A percentile compares a stretch with the other conserved stretches of the same genome.
Evolutionary conservation across 2,797 vertebrate genomes (phyloP).

Genomic region (Cygnus olor): DNA sequence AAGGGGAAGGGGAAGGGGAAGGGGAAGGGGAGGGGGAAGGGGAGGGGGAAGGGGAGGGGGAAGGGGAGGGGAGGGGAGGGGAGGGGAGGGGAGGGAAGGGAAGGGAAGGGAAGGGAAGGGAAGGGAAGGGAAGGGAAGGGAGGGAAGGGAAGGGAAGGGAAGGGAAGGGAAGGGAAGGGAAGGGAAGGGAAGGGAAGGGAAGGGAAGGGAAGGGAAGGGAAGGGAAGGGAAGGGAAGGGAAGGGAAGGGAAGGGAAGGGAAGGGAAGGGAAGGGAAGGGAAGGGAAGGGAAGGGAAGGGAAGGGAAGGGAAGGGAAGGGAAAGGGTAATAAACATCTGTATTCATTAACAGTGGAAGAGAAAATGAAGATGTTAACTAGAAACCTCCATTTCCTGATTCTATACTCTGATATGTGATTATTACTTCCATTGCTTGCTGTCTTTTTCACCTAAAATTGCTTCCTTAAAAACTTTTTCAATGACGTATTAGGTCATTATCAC

Average conservation of each 20-base stretch:
- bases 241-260: no score
- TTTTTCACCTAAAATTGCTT: background rate
- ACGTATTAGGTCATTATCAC: no score
- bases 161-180: background rate
- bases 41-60: background rate
- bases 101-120: no score
- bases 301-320: no score
- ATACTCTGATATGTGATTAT: background rate
- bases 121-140: no score
- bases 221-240: background rate
- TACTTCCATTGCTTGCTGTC: background rate
- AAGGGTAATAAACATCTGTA: background rate
- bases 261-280: no score
- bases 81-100: no score
- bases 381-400: background rate
- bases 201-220: background rate
- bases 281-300: no score
- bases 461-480: background rate
- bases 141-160: no score
- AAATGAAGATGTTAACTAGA: background rate
- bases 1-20: no score
- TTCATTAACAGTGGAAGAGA: background rate
- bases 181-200: background rate
- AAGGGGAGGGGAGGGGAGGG: no score
- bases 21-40: background rate